Percentiles rank a stretch among this genome's conserved stretches.
Conservation (phyloP, 2,888 invertebrate species). For the Schrankia costaestrigalis region DNA sequence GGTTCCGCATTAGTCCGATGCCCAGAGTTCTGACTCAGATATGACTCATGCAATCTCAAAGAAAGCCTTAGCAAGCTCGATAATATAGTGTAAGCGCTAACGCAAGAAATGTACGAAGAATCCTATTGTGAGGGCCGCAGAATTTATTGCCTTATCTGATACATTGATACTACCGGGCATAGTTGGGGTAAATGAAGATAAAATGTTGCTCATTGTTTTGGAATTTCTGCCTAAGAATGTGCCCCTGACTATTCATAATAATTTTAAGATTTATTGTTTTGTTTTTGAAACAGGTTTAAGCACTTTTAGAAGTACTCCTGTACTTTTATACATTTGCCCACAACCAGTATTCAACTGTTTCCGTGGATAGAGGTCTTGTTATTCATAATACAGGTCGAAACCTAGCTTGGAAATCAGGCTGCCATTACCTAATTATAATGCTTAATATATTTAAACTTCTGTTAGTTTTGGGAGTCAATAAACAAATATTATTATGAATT, state of each 20-base stretch:
- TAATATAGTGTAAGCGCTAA: conserved; percentile 40
- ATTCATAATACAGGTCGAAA: too few relatives aligned
- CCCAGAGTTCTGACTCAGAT: conserved; percentile 57
- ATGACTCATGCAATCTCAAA: conserved; percentile 62
- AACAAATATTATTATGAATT: too few relatives aligned
- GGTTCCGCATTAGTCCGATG: conserved; percentile 41
- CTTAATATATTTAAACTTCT: too few relatives aligned
- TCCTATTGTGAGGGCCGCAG: conserved; percentile 66
- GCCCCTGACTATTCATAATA: conserved; percentile 6
- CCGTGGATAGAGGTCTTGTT: too few relatives aligned
- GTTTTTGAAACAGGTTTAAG: too few relatives aligned
- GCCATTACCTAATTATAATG: too few relatives aligned
- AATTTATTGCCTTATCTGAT: conserved; percentile 66
- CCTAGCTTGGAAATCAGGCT: too few relatives aligned
- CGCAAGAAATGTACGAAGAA: conserved; percentile 60
- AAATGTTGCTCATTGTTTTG: conserved; percentile 32
- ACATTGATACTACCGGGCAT: conserved; percentile 45
- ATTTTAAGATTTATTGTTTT: conserved; percentile 1
- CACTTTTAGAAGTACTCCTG: too few relatives aligned
- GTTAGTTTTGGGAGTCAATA: too few relatives aligned
- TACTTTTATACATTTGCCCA: too few relatives aligned
- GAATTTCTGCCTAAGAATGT: conserved; percentile 23
- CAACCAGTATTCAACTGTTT: too few relatives aligned
- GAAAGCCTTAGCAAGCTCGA: conserved; percentile 54
- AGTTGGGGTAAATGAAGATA: conserved; percentile 35